phyloP scores from a whole-genome alignment of 2,797 vertebrate species.

The Enteromius afrohamiltoni region DNA sequence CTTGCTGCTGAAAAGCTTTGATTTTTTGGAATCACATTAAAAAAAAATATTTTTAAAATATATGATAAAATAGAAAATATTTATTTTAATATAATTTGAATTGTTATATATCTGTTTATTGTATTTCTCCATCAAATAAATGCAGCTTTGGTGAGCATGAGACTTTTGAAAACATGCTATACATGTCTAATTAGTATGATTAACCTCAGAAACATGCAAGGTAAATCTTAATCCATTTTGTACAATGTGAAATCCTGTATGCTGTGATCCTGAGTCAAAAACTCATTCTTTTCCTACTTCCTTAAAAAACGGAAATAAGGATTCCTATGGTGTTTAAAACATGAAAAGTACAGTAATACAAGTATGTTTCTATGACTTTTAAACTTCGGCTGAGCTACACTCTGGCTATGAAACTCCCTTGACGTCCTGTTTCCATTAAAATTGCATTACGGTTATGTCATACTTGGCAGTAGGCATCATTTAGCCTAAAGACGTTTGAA shows the following conservation, averaged over 20 bases:
- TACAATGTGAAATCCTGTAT: neutral
- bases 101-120: neutral
- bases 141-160: neutral
- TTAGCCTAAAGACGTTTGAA: constrained; percentile 51
- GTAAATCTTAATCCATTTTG: neutral
- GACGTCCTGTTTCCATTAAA: constrained; percentile 81
- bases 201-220: constrained; percentile 8
- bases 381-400: constrained; percentile 49
- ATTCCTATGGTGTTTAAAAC: neutral
- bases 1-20: neutral
- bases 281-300: neutral
- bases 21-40: neutral
- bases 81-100: neutral
- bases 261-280: neutral
- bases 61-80: neutral
- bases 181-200: neutral
- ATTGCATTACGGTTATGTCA: constrained; percentile 79
- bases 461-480: constrained; percentile 70
- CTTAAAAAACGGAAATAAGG: neutral
- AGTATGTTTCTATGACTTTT: constrained; percentile 1
- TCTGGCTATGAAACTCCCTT: constrained; percentile 64
- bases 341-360: constrained; percentile 16
- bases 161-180: neutral
- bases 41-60: constrained; percentile 3
- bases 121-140: neutral